Evolutionary conservation across 2,113 vertebrate species (phyloP), one percentile per base, ranked within the genome.

Genomic region (Prunella himalayana): DNA sequence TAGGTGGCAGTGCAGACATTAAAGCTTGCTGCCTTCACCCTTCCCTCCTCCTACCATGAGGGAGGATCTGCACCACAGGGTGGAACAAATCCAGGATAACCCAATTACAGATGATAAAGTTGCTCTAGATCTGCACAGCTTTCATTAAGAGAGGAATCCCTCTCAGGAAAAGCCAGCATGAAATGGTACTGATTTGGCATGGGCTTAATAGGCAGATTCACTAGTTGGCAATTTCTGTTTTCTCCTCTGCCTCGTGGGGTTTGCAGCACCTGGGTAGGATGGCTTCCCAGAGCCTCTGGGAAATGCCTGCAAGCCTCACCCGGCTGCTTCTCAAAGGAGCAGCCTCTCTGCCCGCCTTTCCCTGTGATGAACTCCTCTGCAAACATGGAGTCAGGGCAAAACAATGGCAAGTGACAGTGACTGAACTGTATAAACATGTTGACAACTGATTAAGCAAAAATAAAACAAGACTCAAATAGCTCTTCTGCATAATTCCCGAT

Each of bases 361-460:
- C 56, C 88, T 86, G 65, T 50, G 81, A 90, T 93, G 79, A 94
- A 89, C 80, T 95, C 47, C 45, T 72, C 66, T 3, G 3, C 9
- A 5, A 94, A 93, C 12, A 5, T 7, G 41, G 37, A 90, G 77
- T 90, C 81, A 89, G 70, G 80, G 88, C 69, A 89, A 91, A 95
- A 94, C 94, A 93, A 95, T 70, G 85, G 66, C 84, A 89, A 95
- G 76, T 80, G 93, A 95, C 87, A 92, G 94, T 82, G 86, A 70
- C 89, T 94, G 93, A 91, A 83, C 92, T 95, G 86, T 92, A 92
- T 80, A 96, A 97, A 95, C 90, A 97, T 68, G 77, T 65, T 96
- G 94, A 97, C 95, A 96, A 97, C 91, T 78, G 86, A 96, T 96
- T 97, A 95, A 96, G 89, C 93, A 94, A 97, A 96, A 97, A 95